phyloP scores from a whole-genome alignment of 2,888 invertebrate genomes.

The Dolichopus griseipennis region DNA sequence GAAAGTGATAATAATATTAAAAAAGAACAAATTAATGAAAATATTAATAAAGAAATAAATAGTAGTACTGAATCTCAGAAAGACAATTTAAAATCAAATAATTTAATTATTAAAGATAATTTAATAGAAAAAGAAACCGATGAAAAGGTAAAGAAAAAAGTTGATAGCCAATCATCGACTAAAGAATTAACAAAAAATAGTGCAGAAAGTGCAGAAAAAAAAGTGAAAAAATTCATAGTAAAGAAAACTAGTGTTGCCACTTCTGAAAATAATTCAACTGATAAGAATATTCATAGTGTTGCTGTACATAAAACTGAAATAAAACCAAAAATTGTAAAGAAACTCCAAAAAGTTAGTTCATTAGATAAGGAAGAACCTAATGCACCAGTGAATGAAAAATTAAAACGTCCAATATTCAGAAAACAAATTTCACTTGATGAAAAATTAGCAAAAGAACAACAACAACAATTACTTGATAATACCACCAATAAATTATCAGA shows the following conservation, averaged over 20 bases:
- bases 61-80: background rate
- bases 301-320: background rate
- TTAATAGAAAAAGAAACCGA: background rate
- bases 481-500: background rate
- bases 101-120: background rate
- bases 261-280: background rate
- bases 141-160: background rate
- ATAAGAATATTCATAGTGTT: background rate
- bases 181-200: background rate
- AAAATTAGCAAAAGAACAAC: background rate
- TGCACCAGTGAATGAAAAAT: background rate
- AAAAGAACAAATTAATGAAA: background rate
- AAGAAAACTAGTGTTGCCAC: background rate
- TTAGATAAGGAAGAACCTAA: background rate
- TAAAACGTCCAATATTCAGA: background rate
- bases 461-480: background rate
- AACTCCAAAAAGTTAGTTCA: background rate
- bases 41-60: background rate
- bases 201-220: background rate
- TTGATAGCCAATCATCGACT: background rate
- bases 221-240: background rate
- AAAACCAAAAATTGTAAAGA: background rate
- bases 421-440: constrained; percentile 7
- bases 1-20: background rate
- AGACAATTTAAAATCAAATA: background rate